phyloP scores from a whole-genome alignment of 2,888 invertebrate species.

The Automeris io region DNA sequence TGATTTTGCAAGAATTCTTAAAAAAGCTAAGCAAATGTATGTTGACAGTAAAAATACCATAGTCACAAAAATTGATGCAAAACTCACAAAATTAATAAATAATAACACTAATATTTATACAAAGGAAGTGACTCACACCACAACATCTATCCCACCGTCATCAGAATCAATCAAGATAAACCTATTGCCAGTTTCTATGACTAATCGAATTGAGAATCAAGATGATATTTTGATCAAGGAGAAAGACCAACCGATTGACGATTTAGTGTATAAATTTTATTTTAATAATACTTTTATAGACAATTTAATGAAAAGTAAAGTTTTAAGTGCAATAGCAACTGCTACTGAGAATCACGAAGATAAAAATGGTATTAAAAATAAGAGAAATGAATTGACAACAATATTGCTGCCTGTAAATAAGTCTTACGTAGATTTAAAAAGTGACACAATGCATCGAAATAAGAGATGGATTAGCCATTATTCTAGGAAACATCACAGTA shows the following conservation, averaged over 20 bases:
- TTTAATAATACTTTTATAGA: conserved; percentile 68
- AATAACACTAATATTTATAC: conserved; percentile 1
- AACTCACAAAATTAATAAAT: conserved; percentile 13
- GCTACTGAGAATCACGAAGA: conserved; percentile 22
- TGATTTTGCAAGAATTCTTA: conserved; percentile 53
- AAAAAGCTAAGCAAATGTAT: conserved; percentile 54
- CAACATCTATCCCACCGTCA: conserved; percentile 21
- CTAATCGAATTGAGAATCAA: conserved; percentile 38
- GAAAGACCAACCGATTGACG: conserved; percentile 59
- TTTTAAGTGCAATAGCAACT: conserved; percentile 35
- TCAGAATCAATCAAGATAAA: conserved; percentile 57
- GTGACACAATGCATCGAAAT: conserved; percentile 24
- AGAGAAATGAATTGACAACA: conserved; percentile 43
- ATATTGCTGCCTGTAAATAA: conserved; percentile 40
- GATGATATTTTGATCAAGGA: conserved; percentile 56
- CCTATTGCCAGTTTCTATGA: conserved; percentile 46
- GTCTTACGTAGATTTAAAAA: conserved; percentile 13
- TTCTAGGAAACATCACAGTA: conserved; percentile 25
- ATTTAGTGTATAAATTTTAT: conserved; percentile 65
- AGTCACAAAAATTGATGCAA: conserved; percentile 14
- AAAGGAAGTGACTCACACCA: conserved; percentile 13
- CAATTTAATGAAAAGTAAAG: conserved; percentile 49
- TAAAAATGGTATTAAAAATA: conserved; percentile 34
- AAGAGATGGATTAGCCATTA: conserved; percentile 53
- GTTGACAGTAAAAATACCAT: conserved; percentile 25